Evolutionary conservation across 1,140 invertebrate species (phyloP), one percentile per base, ranked within the genome.

Genomic region (Drosophila navojoa): DNA sequence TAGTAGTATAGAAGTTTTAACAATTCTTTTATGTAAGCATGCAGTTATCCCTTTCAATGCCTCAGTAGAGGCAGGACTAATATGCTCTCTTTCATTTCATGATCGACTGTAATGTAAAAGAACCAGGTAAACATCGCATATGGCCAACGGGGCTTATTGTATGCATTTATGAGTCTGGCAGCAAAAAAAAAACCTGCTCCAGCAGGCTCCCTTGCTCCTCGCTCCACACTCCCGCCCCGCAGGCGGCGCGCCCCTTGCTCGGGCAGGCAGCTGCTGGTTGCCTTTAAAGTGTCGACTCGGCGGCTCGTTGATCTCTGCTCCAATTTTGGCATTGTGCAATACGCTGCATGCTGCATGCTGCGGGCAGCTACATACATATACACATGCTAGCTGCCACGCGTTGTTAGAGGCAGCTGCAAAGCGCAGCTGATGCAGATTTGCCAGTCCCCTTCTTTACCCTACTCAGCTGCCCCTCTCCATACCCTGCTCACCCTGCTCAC

Each of bases 241-340:
- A 15, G 2, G 9, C 11, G 45, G 7, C 50, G 6, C 29, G 29
- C 29, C 29, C 9, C 29, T 32, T 9, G 5, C 0, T 32, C n/a
- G 7, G 7, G 7, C 1, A 35, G 52, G 27, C n/a, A 54, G 52
- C 47, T 59, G 71, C 47, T 84, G 35, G 35, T 38, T 53, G 62
- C 57, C 61, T 80, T 76, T 78, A 62, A 62, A 40, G 45, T 70
- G 22, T 62, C 38, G 35, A 63, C 61, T 63, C 66, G 64, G 64
- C 81, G 81, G 77, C 74, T 85, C 81, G 82, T 85, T 85, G 81
- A 85, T 85, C 81, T 81, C 75, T 85, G 81, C 82, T 85, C 81
- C 78, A 85, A 78, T 85, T 85, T 50, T 47, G 64, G 76, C 78
- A 81, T 85, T 87, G 81, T 85, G 81, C 81, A 85, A 86, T 3